Evolutionary conservation across 2,888 invertebrate genomes (phyloP), one percentile per base, ranked within the genome.

Genomic region (Furcula furcula): DNA sequence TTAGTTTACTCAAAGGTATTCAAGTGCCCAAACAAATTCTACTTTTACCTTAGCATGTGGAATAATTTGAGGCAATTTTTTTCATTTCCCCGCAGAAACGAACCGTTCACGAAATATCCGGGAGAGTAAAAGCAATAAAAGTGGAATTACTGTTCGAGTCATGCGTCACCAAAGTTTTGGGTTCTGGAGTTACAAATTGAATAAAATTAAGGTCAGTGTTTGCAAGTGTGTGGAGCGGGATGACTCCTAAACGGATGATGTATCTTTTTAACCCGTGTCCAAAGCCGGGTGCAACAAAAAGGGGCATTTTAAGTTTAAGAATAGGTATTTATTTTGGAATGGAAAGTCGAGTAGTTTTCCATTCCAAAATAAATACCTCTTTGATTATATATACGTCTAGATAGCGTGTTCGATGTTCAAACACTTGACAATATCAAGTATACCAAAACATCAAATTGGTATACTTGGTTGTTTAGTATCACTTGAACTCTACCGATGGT

Each of bases 111-210:
- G 49, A 53, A 72, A 74, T 66, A 73, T 70, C 68, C 65, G 58
- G 55, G 58, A 59, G 66, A 68, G 73, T 56, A 65, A 72, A 78
- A 79, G 80, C 76, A 80, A 84, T 85, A 83, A 84, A 85, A 84
- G 74, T 79, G 79, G 74, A 83, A 84, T 85, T 84, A 84, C 76
- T 74, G 78, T 73, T 74, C 64, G 72, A 82, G 72, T 83, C 80
- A 81, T 84, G 76, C 80, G 79, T 85, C 81, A 84, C 70, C 61
- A 74, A 85, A 85, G 80, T 86, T 85, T 85, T 68, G 84, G 84
- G 85, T 76, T 68, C 67, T 67, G 69, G 76, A 82, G 79, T 81
- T 79, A 69, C 80, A 82, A 85, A 86, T 84, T 83, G 83, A 85
- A 86, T 84, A 76, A 83, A 84, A 85, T 84, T 81, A 79, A 77